Base-by-base conservation (phyloP, 1,140 invertebrate species). In the Trichonephila clavata region DNA sequence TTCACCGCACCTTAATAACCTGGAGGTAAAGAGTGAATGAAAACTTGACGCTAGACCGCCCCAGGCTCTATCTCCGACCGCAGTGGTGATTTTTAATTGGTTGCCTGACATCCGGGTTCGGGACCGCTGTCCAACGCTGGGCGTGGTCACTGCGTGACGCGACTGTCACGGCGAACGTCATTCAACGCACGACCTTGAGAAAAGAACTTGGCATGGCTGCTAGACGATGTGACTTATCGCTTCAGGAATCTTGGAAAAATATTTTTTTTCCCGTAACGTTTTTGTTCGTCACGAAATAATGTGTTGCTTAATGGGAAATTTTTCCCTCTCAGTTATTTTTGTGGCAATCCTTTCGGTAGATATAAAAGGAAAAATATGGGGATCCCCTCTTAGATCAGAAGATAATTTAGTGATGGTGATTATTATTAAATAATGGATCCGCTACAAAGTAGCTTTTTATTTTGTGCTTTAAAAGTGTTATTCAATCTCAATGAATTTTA, bases 161-260 rank as follows among this genome's bases (percentile, higher is more conserved):
- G 92, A 93, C 84, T 93, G 92, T 93, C 92, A 93, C 92, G 92
- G 50, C 84, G 92, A 87, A 80, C 92, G 92, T 93, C 92, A 92
- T 71, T 92, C 81, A 92, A 68, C 16, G 61, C 90, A 88, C 92
- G 92, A 93, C 92, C 92, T 93, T 93, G 92, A 81, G 81, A 16
- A 16, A 61, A 20, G 27, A 59, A 81, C 59, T 65, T 3, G 21
- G 63, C 61, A 71, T 21, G 83, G 83, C 50, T 93, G 86, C 92
- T 81, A 93, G 43, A 60, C 16, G 57, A 50, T 60, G 43, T 60
- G 92, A 93, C 92, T 93, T 88, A 93, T 93, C 92, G 92, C 92
- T 59, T 57, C 2, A 14, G 21, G 27, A 92, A 86, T 32, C 21
- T 27, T n/a, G 43, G 24, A 1, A 50, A 63, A 84, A 68, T 16